Conservation (phyloP, 1,140 invertebrate species). For the Proales similis region DNA sequence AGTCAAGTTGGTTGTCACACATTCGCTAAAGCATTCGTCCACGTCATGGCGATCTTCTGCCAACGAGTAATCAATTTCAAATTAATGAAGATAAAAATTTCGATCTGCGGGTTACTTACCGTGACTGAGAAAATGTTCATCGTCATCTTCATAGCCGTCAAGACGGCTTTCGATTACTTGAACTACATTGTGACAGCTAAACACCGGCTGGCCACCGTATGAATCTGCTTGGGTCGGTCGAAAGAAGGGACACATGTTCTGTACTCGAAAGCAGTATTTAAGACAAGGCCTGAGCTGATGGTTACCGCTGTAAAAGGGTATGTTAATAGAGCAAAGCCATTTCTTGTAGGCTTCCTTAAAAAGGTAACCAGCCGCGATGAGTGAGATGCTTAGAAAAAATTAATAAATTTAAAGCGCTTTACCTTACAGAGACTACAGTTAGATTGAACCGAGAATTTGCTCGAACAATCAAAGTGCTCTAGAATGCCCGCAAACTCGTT, state of each 20-base stretch:
- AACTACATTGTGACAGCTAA: conserved; percentile 34
- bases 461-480: conserved; percentile 37
- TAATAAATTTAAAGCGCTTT: neutral
- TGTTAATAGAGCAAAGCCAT: conserved; percentile 34
- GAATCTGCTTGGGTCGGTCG: conserved; percentile 21
- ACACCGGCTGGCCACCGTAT: conserved; percentile 34
- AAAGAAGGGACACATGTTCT: conserved; percentile 36
- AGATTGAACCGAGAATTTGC: conserved; percentile 36
- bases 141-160: conserved; percentile 37
- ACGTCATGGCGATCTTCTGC: too few species aligned
- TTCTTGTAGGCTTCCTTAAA: conserved; percentile 28
- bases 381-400: neutral
- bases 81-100: too few species aligned
- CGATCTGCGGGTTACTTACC: neutral
- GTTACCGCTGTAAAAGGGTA: conserved; percentile 1
- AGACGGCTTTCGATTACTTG: conserved; percentile 15
- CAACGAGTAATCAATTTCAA: too few species aligned
- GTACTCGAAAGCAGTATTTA: conserved; percentile 24
- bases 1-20: too few species aligned
- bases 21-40: too few species aligned
- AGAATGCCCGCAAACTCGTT: conserved; percentile 19
- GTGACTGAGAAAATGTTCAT: conserved; percentile 28
- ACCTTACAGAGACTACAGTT: conserved; percentile 31
- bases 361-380: neutral
- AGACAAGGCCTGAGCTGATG: conserved; percentile 30